Conservation (phyloP, 2,797 vertebrate species). For the Loriculus beryllinus region DNA sequence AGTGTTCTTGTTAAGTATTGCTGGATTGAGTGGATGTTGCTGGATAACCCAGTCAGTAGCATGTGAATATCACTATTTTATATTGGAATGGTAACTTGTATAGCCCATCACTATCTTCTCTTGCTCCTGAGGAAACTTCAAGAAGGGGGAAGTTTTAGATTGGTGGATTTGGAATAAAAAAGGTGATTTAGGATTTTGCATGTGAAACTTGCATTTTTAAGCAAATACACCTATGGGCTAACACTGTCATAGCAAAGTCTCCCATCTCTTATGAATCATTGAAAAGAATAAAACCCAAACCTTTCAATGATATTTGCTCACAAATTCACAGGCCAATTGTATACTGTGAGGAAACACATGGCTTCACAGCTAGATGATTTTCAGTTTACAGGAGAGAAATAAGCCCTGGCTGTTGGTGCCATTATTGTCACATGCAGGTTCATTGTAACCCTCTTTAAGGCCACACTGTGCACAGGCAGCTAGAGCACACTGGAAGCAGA, state of each 20-base stretch:
- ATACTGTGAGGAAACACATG: neutral
- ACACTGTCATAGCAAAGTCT: neutral
- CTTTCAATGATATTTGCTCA: neutral
- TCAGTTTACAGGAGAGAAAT: neutral
- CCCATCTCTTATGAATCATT: neutral
- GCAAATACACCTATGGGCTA: accelerated
- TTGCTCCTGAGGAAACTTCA: neutral
- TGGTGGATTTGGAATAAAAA: neutral
- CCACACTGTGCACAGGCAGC: neutral
- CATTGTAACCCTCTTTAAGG: neutral
- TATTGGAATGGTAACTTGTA: neutral
- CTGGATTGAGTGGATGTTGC: neutral
- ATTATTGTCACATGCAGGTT: accelerated
- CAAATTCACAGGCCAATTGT: neutral
- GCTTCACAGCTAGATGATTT: neutral
- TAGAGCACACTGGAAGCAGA: neutral
- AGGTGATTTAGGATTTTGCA: neutral
- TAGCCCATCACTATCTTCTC: neutral
- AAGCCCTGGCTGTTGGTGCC: neutral
- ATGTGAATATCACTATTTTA: neutral
- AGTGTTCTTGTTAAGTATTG: neutral
- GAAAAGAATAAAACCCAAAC: neutral
- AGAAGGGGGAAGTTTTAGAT: neutral
- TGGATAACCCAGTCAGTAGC: neutral
- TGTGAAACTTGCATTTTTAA: neutral